Conservation (phyloP, 2,113 vertebrate genomes). For the Rissa tridactyla region DNA sequence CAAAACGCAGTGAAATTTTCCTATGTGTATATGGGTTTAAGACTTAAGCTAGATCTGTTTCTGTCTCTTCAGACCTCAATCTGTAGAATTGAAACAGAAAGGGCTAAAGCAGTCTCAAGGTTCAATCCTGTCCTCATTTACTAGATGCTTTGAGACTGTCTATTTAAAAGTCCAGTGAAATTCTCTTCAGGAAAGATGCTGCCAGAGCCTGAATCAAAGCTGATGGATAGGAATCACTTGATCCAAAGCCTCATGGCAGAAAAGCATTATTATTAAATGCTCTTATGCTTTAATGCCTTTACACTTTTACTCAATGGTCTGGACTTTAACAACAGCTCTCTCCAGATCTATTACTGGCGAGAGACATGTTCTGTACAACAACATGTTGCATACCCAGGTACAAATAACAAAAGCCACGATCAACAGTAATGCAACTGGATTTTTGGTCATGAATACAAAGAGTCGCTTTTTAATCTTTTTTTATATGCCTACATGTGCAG, state of each 20-base stretch:
- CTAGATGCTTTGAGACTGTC: background rate
- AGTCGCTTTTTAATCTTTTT: background rate
- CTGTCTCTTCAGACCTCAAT: background rate
- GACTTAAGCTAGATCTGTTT: background rate
- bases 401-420: background rate
- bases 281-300: background rate
- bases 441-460: background rate
- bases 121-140: background rate
- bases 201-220: background rate
- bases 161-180: background rate
- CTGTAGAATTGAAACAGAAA: background rate
- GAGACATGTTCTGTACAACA: background rate
- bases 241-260: background rate
- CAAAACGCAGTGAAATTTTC: background rate
- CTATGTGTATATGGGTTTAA: background rate
- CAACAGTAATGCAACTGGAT: background rate
- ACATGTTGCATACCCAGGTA: background rate
- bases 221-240: background rate
- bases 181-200: background rate
- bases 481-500: background rate
- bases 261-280: background rate
- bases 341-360: background rate
- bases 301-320: background rate
- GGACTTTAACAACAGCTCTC: background rate
- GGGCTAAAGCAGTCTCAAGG: background rate